Evolutionary conservation across 1,140 invertebrate species (phyloP), one percentile per base, ranked within the genome.

Genomic region (Oppia nitens): DNA sequence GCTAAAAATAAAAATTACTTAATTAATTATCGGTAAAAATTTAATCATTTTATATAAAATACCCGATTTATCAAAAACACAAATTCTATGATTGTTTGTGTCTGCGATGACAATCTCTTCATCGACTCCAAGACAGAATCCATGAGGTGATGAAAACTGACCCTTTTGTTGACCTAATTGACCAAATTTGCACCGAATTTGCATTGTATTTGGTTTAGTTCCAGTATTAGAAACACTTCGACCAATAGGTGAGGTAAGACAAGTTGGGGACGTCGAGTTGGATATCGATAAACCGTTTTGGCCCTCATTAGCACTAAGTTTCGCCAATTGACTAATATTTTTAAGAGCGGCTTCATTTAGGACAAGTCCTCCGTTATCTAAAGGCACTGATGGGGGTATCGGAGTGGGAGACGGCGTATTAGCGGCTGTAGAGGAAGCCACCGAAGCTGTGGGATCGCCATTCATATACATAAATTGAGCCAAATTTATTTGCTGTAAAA

Each of bases 111-210:
- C 69, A 65, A 95, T 87, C 67, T 94, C 90, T 74, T 96, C 89
- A 67, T 94, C 87, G 48, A 83, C 76, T 25, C 91, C 91, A 40
- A 97, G 75, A 71, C 92, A 96, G 74, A 96, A 97, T 52, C 92
- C 92, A 74, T 95, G 91, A 0, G 92, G 92, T 14, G 91, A 94
- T 72, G 91, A 94, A 65, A 97, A 94, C 71, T 95, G 90, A 11
- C 86, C 84, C 69, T 89, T 89, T 27, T 82, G 82, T 50, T 85
- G 83, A 40, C 92, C 92, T 51, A 95, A 74, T 63, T 88, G 85
- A 45, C 92, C 90, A 77, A 95, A 96, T 74, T 94, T 95, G 70
- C 82, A 86, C 50, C 88, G 80, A 66, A 83, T 85, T 68, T 87
- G 83, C 84, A 89, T 87, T 2, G 83, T 80, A 3, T 64, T 51